Conservation (phyloP, 2,888 invertebrate genomes). For the Agrypnus murinus region DNA sequence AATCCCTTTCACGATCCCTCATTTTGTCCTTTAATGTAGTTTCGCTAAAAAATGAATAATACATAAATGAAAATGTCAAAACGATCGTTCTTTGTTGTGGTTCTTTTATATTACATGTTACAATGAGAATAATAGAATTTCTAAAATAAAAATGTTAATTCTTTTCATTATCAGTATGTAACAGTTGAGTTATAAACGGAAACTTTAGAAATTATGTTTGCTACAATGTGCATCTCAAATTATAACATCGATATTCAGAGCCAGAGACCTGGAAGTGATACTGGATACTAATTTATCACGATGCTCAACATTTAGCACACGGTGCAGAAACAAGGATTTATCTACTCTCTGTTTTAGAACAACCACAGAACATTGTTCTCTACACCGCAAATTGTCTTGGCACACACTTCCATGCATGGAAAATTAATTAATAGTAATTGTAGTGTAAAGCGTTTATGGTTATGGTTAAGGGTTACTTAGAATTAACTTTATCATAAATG, state of each 20-base stretch:
- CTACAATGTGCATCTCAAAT: constrained; percentile 13
- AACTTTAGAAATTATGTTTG: constrained; percentile 18
- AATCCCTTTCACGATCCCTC: constrained; percentile 65
- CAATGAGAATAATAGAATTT: not conserved
- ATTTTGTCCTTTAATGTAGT: constrained; percentile 51
- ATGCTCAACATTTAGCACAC: constrained; percentile 1
- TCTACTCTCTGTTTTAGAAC: constrained; percentile 15
- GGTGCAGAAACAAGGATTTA: constrained; percentile 15
- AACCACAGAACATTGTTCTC: too few relatives aligned
- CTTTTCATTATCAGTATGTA: not conserved
- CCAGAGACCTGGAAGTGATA: constrained; percentile 24
- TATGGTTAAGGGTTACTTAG: too few relatives aligned
- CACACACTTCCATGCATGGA: too few relatives aligned
- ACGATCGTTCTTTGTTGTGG: too few relatives aligned
- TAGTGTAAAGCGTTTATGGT: too few relatives aligned
- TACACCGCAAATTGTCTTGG: too few relatives aligned
- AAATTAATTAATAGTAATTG: too few relatives aligned
- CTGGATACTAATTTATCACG: constrained; percentile 22
- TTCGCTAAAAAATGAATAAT: too few relatives aligned
- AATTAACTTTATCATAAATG: too few relatives aligned
- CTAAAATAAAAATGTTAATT: not conserved
- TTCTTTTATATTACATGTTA: not conserved
- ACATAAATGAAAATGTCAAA: too few relatives aligned
- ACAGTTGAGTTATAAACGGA: constrained; percentile 1
- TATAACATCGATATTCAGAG: constrained; percentile 8